These are phyloP conservation scores for Dasyprocta punctata DNA, from an alignment of 2,113 vertebrate genomes.

Conservation along the genomic window DNA sequence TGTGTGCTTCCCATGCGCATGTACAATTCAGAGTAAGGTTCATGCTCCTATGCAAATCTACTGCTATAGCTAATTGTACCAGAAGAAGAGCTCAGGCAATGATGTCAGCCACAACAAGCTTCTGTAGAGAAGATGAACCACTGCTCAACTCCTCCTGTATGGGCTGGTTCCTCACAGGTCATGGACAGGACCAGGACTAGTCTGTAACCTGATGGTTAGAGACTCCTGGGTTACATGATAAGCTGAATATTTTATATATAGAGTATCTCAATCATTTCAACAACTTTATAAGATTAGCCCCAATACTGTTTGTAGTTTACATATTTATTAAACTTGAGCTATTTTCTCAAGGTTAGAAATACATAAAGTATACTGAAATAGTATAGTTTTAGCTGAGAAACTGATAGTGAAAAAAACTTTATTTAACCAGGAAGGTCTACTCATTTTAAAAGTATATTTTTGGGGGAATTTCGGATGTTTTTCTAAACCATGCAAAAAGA, in stretches of 20 bases:
- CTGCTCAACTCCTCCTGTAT: background rate
- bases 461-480: background rate
- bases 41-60: background rate
- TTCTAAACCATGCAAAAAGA: background rate
- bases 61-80: background rate
- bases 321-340: background rate
- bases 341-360: background rate
- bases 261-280: background rate
- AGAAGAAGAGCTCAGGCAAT: background rate
- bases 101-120: background rate
- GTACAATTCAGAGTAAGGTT: too few species aligned
- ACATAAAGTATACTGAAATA: background rate
- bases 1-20: background rate
- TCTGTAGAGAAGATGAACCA: background rate
- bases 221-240: rapidly evolving
- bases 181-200: background rate
- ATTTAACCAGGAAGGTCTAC: background rate
- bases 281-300: background rate
- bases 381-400: background rate
- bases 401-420: background rate
- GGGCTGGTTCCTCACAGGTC: background rate
- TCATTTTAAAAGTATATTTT: background rate
- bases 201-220: too few species aligned
- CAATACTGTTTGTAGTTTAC: background rate
- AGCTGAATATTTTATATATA: too few species aligned